Base-by-base conservation (phyloP, 2,888 invertebrate species). In the Heliconius charithonia region DNA sequence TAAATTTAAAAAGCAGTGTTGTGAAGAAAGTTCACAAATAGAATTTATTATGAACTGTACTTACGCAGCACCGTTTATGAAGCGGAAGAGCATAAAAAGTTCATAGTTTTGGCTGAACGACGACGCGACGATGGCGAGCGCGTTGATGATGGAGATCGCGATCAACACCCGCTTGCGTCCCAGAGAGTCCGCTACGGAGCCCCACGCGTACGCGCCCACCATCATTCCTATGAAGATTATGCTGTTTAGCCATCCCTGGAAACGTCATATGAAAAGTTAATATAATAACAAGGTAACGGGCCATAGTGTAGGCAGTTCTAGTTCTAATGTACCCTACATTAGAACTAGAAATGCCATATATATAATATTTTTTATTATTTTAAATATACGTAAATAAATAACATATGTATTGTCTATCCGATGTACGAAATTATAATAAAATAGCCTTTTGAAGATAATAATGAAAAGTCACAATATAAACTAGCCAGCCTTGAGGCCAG, bases 61-160 rank as follows among this genome's bases (percentile, higher is more conserved):
- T 97, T 95, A 98, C 98, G 98, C 98, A 88, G 98, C 97, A 85
- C 98, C 98, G 90, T 98, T 98, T 87, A 98, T 95, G 90, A 98
- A 98, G 87, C 98, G 96, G 94, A 98, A 97, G 85, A 98, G 90
- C 97, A 98, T 97, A 94, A 98, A 98, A 85, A 97, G 96, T 95
- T 97, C 97, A 94, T 97, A 98, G 87, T 96, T 96, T 95, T 98
- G 98, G 87, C 97, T 97, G 95, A 98, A 97, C 91, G 98, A 98
- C 80, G 98, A 98, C 83, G 97, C 97, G 85, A 98, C 97, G 88
- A 98, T 98, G 92, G 98, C 98, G 80, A 98, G 89, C 79, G 97
- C 98, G 93, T 98, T 98, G 96, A 98, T 97, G 88, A 98, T 96
- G 85, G 98, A 97, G 86, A 98, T 98, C 88, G 97, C 97, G 86